Percentiles rank a stretch among this genome's conserved stretches.
phyloP scores from a whole-genome alignment of 2,113 vertebrate genomes.

The Sigmodon hispidus region DNA sequence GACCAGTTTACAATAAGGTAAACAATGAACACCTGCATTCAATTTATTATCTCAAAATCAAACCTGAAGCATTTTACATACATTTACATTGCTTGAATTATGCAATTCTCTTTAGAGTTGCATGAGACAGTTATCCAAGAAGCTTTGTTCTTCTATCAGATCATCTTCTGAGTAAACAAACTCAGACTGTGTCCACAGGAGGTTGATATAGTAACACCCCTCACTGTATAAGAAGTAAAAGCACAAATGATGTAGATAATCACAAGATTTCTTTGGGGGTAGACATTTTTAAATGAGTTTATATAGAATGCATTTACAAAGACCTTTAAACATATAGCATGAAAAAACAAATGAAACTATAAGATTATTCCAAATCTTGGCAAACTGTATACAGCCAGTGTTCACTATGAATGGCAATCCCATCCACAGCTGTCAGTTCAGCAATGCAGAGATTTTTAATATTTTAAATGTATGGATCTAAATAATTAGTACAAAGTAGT shows the following conservation, averaged over 20 bases:
- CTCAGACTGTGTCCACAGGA: background rate
- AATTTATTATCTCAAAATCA: slow-evolving; percentile 77
- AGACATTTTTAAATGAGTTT: slow-evolving; percentile 12
- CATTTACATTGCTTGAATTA: slow-evolving; percentile 73
- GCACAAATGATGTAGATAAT: background rate
- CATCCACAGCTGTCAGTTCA: background rate
- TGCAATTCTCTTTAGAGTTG: slow-evolving; percentile 59
- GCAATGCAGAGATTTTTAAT: background rate
- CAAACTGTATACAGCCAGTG: background rate
- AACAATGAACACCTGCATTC: slow-evolving; percentile 81
- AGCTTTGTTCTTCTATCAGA: slow-evolving; percentile 68
- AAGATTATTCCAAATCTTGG: slow-evolving; percentile 26
- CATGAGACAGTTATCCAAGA: slow-evolving; percentile 68
- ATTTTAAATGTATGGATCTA: background rate
- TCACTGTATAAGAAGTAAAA: background rate
- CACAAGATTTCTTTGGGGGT: slow-evolving; percentile 29
- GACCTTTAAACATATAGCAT: background rate
- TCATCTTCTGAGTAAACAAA: slow-evolving; percentile 60
- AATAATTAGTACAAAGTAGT: background rate
- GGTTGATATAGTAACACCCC: background rate
- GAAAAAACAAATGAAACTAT: background rate
- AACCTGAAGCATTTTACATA: slow-evolving; percentile 72
- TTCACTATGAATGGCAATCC: background rate
- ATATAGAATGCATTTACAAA: background rate
- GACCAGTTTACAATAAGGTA: slow-evolving; percentile 68